Evolutionary conservation across 2,888 invertebrate genomes (phyloP).

Genomic region (Taphrorychus bicolor): DNA sequence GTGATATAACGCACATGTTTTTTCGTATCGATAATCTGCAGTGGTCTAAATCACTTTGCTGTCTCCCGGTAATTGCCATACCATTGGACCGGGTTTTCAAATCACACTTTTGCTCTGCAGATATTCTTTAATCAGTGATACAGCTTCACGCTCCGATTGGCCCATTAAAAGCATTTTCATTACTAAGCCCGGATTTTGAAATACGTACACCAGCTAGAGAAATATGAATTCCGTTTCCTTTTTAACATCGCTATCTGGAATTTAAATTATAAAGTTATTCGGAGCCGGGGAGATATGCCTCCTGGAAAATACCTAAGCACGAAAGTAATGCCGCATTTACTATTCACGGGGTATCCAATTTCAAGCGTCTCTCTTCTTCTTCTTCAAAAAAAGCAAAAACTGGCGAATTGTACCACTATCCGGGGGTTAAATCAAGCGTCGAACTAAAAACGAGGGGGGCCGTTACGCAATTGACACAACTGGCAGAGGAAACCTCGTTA

Average conservation of each 20-base stretch:
- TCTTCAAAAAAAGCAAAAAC: no score
- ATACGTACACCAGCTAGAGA: constrained; percentile 3
- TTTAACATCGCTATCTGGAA: constrained; percentile 21
- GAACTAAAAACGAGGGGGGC: constrained; percentile 6
- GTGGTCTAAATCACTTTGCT: background rate
- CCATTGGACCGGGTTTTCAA: no score
- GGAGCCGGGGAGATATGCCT: constrained; percentile 8
- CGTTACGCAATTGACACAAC: constrained; percentile 20
- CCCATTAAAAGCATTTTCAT: background rate
- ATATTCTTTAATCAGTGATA: background rate
- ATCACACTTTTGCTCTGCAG: background rate
- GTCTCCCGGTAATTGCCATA: background rate
- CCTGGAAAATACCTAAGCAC: constrained; percentile 26
- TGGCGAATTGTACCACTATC: background rate
- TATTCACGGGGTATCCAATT: constrained; percentile 35
- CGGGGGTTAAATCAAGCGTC: background rate
- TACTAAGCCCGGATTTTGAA: constrained; percentile 4
- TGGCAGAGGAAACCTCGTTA: constrained; percentile 11
- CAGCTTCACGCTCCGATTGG: background rate
- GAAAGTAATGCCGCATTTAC: constrained; percentile 38
- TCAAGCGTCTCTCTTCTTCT: constrained; percentile 14
- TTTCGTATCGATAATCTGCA: background rate
- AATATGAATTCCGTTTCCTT: constrained; percentile 20
- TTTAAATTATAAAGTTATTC: constrained; percentile 23
- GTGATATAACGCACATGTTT: no score